Evolutionary conservation across 2,797 vertebrate genomes (phyloP), one percentile per base, ranked within the genome.

Genomic region (Melanotaenia pygmaea): DNA sequence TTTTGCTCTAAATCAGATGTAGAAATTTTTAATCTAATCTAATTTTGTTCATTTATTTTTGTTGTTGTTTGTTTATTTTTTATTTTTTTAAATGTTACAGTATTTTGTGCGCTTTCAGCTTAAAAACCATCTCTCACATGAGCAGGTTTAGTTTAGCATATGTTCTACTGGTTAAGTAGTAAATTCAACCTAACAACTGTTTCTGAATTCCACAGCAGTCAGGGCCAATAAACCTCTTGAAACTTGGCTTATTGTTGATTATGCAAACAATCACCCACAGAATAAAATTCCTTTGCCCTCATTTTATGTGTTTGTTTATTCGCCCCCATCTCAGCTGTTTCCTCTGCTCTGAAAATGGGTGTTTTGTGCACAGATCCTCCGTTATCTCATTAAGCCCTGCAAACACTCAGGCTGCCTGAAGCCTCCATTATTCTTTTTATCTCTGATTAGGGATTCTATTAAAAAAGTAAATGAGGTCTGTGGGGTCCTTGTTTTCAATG

Each of bases 381-480:
- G 64, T 87, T 83, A 87, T 89, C 82, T 87, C 88, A 89, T 88
- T 90, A 90, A 79, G 68, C 70, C 80, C 79, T 82, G 76, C 76
- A 78, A 85, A 86, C 81, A 78, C 80, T 89, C 79, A 35, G 67
- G 67, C 73, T 50, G 84, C 82, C 85, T 85, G 79, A 83, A 85
- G 74, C 85, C 70, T 77, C 85, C 76, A 86, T 91, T 86, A 81
- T 87, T 87, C 71, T 85, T 85, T 83, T 87, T 86, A 86, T 89
- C 83, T 87, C 79, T 87, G 82, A 86, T 88, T 90, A 87, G 84
- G 79, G 64, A 87, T 89, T 90, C 85, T 81, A 89, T 89, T 87
- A 84, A 86, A 89, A 88, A 83, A 87, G 81, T 83, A 91, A 90
- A 91, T 85, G 74, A 87, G 84, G 80, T 90, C 86, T 88, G 59